A percentile compares a stretch with the other conserved stretches of the same genome.
Evolutionary conservation across 2,888 invertebrate species (phyloP).

Genomic region (Machimus rusticus): DNA sequence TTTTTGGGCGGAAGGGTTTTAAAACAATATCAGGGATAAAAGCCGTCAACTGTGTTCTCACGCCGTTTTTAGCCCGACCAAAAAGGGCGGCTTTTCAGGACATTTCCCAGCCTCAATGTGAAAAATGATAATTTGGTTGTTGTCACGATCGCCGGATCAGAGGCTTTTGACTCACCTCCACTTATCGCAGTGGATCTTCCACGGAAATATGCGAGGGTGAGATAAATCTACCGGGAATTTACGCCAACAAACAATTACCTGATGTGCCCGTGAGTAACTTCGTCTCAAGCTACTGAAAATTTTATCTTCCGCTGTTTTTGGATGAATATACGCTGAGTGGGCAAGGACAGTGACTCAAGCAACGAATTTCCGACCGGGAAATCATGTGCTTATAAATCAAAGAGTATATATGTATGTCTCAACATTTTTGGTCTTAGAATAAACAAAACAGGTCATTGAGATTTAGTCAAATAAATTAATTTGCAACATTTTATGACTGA

Average conservation of each 20-base stretch:
- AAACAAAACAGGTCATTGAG: neutral
- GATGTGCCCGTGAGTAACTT: neutral
- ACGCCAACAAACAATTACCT: neutral
- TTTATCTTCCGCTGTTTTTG: neutral
- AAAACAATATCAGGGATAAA: neutral
- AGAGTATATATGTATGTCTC: neutral
- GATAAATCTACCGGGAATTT: neutral
- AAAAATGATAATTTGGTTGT: neutral
- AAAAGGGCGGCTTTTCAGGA: neutral
- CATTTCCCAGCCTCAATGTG: neutral
- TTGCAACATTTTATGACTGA: neutral
- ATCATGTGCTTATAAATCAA: neutral
- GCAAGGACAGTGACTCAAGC: neutral
- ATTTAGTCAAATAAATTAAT: neutral
- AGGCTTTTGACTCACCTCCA: neutral
- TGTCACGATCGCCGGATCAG: neutral
- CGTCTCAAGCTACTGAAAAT: neutral
- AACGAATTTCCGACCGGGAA: neutral
- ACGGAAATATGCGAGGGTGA: neutral
- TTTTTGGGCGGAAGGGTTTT: neutral
- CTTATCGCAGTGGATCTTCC: neutral
- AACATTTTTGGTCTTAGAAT: neutral
- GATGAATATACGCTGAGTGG: neutral
- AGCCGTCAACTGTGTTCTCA: neutral
- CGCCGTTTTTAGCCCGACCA: neutral